Percentiles rank a stretch among this genome's conserved stretches.
Evolutionary conservation across 2,888 invertebrate species (phyloP).

Genomic region (Torymus texanus): DNA sequence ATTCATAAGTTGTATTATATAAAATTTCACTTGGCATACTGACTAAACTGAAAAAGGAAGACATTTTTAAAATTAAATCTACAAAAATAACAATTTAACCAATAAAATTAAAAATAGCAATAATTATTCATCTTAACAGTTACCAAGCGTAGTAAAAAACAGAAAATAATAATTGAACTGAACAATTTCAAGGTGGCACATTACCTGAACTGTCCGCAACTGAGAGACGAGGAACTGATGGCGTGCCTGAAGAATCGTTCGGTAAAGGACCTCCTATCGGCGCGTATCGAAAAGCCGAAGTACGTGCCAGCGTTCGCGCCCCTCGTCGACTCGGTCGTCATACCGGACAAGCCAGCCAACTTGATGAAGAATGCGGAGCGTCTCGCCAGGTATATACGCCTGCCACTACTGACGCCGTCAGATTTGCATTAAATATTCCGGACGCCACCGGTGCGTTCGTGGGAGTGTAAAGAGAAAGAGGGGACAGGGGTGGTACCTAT

Average conservation of each 20-base stretch:
- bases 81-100: no score
- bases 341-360: constrained; percentile 87
- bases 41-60: no score
- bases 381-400: constrained; percentile 81
- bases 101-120: no score
- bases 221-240: constrained; percentile 77
- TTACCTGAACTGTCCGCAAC: constrained; percentile 85
- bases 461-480: no score
- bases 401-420: not conserved
- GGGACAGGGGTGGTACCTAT: not conserved
- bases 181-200: constrained; percentile 78
- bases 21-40: no score
- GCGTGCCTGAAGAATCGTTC: constrained; percentile 77
- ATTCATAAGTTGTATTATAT: no score
- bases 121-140: no score
- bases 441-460: not conserved
- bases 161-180: no score
- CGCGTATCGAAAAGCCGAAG: constrained; percentile 76
- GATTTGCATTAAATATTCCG: not conserved
- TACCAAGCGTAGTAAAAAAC: no score
- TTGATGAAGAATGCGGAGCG: constrained; percentile 86
- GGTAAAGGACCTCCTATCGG: constrained; percentile 68
- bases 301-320: constrained; percentile 93
- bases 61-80: no score
- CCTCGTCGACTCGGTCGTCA: constrained; percentile 89